These are phyloP conservation scores for Cirrhinus molitorella DNA, from an alignment of 2,797 vertebrate genomes.

Conservation along the genomic window DNA sequence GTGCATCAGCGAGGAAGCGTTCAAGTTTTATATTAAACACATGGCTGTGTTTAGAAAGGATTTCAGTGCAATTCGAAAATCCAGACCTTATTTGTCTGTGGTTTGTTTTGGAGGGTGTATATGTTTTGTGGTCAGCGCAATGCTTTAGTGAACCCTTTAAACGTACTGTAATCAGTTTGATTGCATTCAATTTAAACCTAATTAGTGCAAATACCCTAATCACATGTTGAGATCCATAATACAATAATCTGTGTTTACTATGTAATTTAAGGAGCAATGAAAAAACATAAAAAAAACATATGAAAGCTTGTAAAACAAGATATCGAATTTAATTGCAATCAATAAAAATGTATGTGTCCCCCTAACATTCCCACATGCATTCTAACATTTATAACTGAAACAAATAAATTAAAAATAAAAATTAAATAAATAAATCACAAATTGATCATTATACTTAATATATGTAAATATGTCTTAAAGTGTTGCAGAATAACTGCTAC, in stretches of 20 bases:
- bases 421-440: neutral
- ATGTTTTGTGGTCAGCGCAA: slow-evolving; percentile 57
- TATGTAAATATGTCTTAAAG: neutral
- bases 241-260: slow-evolving; percentile 63
- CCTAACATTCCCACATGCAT: neutral
- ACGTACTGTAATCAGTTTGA: slow-evolving; percentile 59
- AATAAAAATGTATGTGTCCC: neutral
- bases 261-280: slow-evolving; percentile 54
- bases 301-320: slow-evolving; percentile 17
- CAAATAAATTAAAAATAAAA: neutral
- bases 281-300: neutral
- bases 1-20: slow-evolving; percentile 63
- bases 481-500: neutral
- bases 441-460: neutral
- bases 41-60: slow-evolving; percentile 75
- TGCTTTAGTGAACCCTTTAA: slow-evolving; percentile 62
- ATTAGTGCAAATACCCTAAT: slow-evolving; percentile 65
- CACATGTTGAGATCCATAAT: slow-evolving; percentile 59
- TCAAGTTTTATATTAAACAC: slow-evolving; percentile 74
- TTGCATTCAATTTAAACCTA: slow-evolving; percentile 57
- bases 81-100: slow-evolving; percentile 58
- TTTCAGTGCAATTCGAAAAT: slow-evolving; percentile 68
- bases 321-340: neutral
- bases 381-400: too few relatives aligned
- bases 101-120: slow-evolving; percentile 29